A percentile compares a stretch with the other conserved stretches of the same genome.
phyloP scores from a whole-genome alignment of 2,888 invertebrate genomes.

The Andricus curvator region DNA sequence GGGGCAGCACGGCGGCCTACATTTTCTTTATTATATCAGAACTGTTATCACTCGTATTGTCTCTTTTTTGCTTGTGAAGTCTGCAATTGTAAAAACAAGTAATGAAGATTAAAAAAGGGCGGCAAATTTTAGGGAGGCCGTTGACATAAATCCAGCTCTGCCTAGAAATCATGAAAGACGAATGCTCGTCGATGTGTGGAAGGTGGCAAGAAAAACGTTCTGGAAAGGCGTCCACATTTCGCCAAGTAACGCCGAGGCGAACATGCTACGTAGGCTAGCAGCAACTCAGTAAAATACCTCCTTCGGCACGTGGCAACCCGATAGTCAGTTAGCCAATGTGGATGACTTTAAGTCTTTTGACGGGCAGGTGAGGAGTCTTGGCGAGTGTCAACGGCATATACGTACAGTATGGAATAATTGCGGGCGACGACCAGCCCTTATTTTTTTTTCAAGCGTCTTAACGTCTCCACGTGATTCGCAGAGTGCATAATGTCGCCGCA shows the following conservation, averaged over 20 bases:
- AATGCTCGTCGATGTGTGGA: slow-evolving; percentile 11
- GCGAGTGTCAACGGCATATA: slow-evolving; percentile 76
- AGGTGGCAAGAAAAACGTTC: slow-evolving; percentile 69
- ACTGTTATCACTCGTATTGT: too few relatives aligned
- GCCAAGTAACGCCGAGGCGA: slow-evolving; percentile 68
- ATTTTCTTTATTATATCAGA: too few relatives aligned
- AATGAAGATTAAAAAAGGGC: too few relatives aligned
- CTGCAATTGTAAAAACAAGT: too few relatives aligned
- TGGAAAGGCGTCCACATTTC: slow-evolving; percentile 78
- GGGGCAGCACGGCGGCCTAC: too few relatives aligned
- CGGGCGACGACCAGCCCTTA: slow-evolving; percentile 53
- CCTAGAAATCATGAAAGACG: too few relatives aligned
- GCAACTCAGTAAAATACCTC: slow-evolving; percentile 44
- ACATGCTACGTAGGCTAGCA: slow-evolving; percentile 22
- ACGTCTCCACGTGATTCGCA: slow-evolving; percentile 48
- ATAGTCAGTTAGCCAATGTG: slow-evolving; percentile 75
- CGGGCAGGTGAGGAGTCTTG: slow-evolving; percentile 79
- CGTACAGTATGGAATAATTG: slow-evolving; percentile 43
- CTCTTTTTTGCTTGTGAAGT: too few relatives aligned
- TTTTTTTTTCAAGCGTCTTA: slow-evolving; percentile 51
- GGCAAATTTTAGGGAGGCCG: too few relatives aligned
- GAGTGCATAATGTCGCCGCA: slow-evolving; percentile 70
- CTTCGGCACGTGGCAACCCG: slow-evolving; percentile 63
- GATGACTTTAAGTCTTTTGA: slow-evolving; percentile 78
- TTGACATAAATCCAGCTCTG: too few relatives aligned